phyloP scores from a whole-genome alignment of 2,888 invertebrate genomes.

The Anticlea derivata region DNA sequence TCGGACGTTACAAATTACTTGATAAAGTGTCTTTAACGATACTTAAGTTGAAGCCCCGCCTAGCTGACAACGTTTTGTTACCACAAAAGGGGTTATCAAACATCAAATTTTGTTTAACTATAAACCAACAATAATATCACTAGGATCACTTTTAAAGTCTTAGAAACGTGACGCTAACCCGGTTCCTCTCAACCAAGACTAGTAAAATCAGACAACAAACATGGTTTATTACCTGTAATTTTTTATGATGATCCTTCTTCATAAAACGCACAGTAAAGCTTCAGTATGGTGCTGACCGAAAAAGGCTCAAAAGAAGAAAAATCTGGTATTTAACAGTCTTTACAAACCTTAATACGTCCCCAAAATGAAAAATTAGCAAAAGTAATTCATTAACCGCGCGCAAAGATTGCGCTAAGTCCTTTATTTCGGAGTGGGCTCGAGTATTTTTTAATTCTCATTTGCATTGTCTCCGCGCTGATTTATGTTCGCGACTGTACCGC shows the following conservation, averaged over 20 bases:
- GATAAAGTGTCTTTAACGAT: constrained; percentile 81
- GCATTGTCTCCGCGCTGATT: constrained; percentile 77
- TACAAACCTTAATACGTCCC: constrained; percentile 46
- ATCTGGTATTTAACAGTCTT: too few relatives aligned
- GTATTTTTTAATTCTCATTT: constrained; percentile 83
- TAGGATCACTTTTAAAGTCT: too few relatives aligned
- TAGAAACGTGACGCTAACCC: too few relatives aligned
- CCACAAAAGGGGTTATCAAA: constrained; percentile 45
- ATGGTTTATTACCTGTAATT: too few relatives aligned
- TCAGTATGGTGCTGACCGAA: too few relatives aligned
- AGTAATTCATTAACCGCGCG: constrained; percentile 79
- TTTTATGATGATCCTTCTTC: too few relatives aligned
- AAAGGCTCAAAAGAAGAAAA: too few relatives aligned
- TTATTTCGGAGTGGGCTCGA: constrained; percentile 72
- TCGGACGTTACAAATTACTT: constrained; percentile 80
- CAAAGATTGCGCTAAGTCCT: constrained; percentile 77
- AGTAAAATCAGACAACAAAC: too few relatives aligned
- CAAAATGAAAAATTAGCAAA: constrained; percentile 71
- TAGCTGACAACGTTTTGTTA: constrained; percentile 76
- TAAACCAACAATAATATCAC: too few relatives aligned
- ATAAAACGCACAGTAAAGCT: too few relatives aligned
- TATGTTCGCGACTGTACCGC: constrained; percentile 53
- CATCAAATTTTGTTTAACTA: too few relatives aligned
- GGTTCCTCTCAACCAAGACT: too few relatives aligned
- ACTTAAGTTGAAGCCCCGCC: constrained; percentile 68